A percentile compares a stretch with the other conserved stretches of the same genome.
Evolutionary conservation across 2,888 invertebrate genomes (phyloP).

Genomic region (Dusona sp.): DNA sequence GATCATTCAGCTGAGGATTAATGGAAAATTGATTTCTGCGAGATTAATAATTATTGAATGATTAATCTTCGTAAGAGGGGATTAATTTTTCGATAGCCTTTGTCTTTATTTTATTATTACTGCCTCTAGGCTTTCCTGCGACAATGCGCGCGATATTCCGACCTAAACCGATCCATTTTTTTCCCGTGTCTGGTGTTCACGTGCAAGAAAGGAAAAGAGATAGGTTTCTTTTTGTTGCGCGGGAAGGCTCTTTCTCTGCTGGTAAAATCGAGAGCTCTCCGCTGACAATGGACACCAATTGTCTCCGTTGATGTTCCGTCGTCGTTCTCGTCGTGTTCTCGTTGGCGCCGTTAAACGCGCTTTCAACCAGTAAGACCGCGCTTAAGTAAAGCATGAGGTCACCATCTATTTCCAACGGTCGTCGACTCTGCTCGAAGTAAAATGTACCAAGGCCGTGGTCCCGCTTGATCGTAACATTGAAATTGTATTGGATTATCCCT

Average conservation of each 20-base stretch:
- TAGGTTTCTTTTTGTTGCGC: slow-evolving; percentile 2
- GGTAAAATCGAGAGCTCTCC: slow-evolving; percentile 38
- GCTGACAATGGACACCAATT: slow-evolving; percentile 64
- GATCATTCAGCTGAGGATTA: slow-evolving; percentile 31
- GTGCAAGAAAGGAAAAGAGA: background rate
- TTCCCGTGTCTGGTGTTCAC: background rate
- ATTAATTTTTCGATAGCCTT: background rate
- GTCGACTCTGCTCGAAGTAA: slow-evolving; percentile 74
- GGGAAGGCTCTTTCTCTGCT: slow-evolving; percentile 44
- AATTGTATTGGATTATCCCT: slow-evolving; percentile 4
- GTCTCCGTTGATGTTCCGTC: slow-evolving; percentile 74
- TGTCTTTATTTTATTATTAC: background rate
- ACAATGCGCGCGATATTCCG: background rate
- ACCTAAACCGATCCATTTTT: background rate
- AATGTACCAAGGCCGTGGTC: slow-evolving; percentile 55
- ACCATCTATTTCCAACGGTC: slow-evolving; percentile 79
- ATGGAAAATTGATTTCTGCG: slow-evolving; percentile 50
- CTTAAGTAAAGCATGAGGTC: slow-evolving; percentile 81
- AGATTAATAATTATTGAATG: slow-evolving; percentile 32
- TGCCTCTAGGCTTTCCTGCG: background rate
- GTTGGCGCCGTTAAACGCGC: slow-evolving; percentile 74
- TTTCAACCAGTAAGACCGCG: slow-evolving; percentile 65
- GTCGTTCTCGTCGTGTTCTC: slow-evolving; percentile 69
- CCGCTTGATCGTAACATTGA: slow-evolving; percentile 9
- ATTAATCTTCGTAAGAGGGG: background rate